Evolutionary conservation across 2,888 invertebrate genomes (phyloP), one percentile per base, ranked within the genome.

Genomic region (Coecobrya sp.): DNA sequence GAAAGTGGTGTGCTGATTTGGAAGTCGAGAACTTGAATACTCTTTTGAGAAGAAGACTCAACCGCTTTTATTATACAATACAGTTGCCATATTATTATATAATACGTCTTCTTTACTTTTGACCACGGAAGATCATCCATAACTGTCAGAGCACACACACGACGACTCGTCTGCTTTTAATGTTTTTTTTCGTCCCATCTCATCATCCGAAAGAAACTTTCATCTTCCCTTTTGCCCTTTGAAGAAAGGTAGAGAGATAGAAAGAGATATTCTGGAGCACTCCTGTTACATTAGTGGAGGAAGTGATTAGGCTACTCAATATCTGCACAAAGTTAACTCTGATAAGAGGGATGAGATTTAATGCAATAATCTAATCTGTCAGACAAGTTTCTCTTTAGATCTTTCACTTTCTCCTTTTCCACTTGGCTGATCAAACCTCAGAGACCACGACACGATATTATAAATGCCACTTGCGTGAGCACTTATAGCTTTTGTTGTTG

Each of bases 71-170:
- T 13, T 65, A 22, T 0, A 22, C 62, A 10, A 22, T 36, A 36
- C 65, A 30, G 13, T 4, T 30, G 65, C 25, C 30, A 30, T 65
- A 65, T 30, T 13, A 65, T 65, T 16, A 30, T 65, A 65, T 30
- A 25, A 65, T 65, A 30, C 65, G 27, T 65, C 65, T 65, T 65
- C 13, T 65, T 65, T 65, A 0, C 16, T 30, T 52, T 79, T 16
- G 79, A 79, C 79, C 52, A 27, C 86, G n/a, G 70, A n/a, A 70
- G 86, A 86, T 73, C 86, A 86, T 86, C 55, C 49, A 86, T 86
- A 86, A 70, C 86, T 86, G 86, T 86, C 86, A 86, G 27, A 85
- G 52, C 65, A 52, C 79, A 55, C n/a, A n/a, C n/a, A n/a, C n/a
- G n/a, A n/a, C 25, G 49, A 49, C 25, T 13, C 79, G 52, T 79